Base-by-base conservation (phyloP, 1,140 invertebrate genomes). In the Aphelenchoides besseyi region DNA sequence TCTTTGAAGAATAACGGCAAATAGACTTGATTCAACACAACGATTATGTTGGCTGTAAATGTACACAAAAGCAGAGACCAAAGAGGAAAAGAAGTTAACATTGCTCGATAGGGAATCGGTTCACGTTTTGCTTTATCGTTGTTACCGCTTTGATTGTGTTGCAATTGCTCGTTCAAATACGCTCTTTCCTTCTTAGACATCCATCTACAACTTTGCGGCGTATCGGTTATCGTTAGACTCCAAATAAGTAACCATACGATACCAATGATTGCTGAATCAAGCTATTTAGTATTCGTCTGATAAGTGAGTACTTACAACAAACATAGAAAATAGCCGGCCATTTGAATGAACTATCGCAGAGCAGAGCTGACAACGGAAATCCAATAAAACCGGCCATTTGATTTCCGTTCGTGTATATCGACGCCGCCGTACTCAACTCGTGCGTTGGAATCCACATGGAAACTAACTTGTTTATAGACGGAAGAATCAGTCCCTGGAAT, bases 311-410 rank as follows among this genome's bases (percentile, higher is more conserved):
- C 74, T 37, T 37, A 78, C 77, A 67, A 32, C 72, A 79, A 48
- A 69, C 29, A 67, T 78, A 78, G 36, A 78, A 78, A 16, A 78
- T 77, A 1, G 75, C 36, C 12, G 75, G 77, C 77, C 77, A 78
- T 48, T 66, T 53, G n/a, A 69, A 79, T n/a, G 37, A 59, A 53
- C 68, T 74, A 26, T 52, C 69, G 62, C 77, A 78, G 23, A 78
- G 59, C 1, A 68, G 68, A 8, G 76, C 77, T 5, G 76, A 68
- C 0, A 68, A 41, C 12, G 77, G 77, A 35, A 61, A 30, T 35
- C 71, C 71, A 26, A 72, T 18, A 52, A 68, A 26, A 16, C 71
- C 76, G 30, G 76, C 76, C 18, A 78, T 32, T 37, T 72, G 70
- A 59, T 79, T 79, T 37, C 76, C 76, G 28, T 71, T 73, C 16